Conservation (phyloP, 2,888 invertebrate genomes). For the Xanthorhoe spadicearia region DNA sequence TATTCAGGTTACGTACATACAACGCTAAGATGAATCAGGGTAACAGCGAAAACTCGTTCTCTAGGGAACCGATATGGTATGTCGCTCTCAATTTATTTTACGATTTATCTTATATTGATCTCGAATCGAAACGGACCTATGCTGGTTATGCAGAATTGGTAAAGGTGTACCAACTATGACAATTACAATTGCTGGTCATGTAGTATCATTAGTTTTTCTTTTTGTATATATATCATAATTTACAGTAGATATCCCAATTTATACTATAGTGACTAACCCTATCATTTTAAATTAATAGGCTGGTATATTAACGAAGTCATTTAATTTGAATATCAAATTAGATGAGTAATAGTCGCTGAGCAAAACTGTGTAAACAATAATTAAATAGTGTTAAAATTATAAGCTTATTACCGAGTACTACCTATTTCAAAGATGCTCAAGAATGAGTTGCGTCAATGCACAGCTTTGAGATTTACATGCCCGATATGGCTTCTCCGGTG, state of each 20-base stretch:
- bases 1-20: constrained; percentile 21
- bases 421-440: constrained; percentile 41
- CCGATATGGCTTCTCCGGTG: constrained; percentile 61
- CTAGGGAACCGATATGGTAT: constrained; percentile 40
- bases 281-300: neutral
- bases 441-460: constrained; percentile 52
- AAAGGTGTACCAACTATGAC: neutral
- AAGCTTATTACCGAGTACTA: neutral
- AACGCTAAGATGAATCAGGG: constrained; percentile 39
- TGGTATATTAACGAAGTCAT: neutral
- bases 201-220: no score
- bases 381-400: neutral
- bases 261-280: neutral
- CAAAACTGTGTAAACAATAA: neutral
- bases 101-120: constrained; percentile 2
- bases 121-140: neutral
- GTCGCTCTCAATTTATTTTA: constrained; percentile 40
- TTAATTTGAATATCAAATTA: neutral
- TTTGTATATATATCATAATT: no score
- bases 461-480: constrained; percentile 59
- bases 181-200: neutral
- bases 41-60: constrained; percentile 38
- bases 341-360: neutral
- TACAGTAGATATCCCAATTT: no score
- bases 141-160: neutral